A percentile compares a stretch with the other conserved stretches of the same genome.
phyloP scores from a whole-genome alignment of 1,140 invertebrate species.

The Macrostomum lignano region DNA sequence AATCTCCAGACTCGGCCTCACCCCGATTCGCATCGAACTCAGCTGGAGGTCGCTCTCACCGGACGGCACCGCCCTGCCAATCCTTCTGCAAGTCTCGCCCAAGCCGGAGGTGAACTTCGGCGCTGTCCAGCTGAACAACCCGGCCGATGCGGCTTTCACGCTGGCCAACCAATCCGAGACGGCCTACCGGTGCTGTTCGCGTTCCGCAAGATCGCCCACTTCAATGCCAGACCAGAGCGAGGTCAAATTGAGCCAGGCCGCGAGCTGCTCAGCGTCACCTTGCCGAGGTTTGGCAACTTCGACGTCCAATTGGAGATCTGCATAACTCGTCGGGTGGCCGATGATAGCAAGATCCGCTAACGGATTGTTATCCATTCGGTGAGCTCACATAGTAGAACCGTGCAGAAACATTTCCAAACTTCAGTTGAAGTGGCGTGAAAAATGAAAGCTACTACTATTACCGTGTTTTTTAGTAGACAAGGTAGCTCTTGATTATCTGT shows the following conservation, averaged over 20 bases:
- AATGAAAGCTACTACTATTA: too few species aligned
- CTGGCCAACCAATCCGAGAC: conserved; percentile 18
- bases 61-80: conserved; percentile 24
- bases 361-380: too few species aligned
- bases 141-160: conserved; percentile 15
- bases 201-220: conserved; percentile 23
- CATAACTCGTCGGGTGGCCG: too few species aligned
- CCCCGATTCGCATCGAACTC: too few species aligned
- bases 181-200: conserved; percentile 14
- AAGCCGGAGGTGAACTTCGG: conserved; percentile 18
- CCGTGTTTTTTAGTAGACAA: too few species aligned
- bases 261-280: conserved; percentile 13
- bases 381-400: too few species aligned
- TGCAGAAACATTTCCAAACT: too few species aligned
- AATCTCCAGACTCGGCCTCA: too few species aligned
- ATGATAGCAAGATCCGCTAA: too few species aligned
- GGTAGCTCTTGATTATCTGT: too few species aligned
- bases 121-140: conserved; percentile 18
- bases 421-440: too few species aligned
- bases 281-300: conserved; percentile 10
- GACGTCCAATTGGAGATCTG: too few species aligned
- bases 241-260: conserved; percentile 16
- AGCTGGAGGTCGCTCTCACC: conserved; percentile 20
- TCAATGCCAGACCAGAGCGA: conserved; percentile 15
- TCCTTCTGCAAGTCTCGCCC: conserved; percentile 17